Base-by-base conservation (phyloP, 2,888 invertebrate species). In the Leuctra nigra region DNA sequence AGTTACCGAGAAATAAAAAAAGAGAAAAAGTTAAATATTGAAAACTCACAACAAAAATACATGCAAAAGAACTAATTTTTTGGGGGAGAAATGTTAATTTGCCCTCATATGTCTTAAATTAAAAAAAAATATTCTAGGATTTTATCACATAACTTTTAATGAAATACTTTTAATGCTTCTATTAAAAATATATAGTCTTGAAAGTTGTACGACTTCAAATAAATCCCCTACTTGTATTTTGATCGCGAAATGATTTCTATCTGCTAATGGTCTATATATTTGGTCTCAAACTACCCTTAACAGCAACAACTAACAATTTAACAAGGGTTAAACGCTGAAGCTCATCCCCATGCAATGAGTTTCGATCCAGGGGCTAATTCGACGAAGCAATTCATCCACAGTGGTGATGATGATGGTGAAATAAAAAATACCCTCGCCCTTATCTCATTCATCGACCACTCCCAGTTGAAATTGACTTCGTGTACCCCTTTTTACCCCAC, bases 371-470 rank as follows among this genome's bases (percentile, higher is more conserved):
- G 18, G 16, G n/a, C 29, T 50, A 50, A 50, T 50, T 50, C 35
- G 50, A 20, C 35, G 29, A 4, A 47, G 14, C 47, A 18, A 47
- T 4, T 4, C 3, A 24, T 14, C 24, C 14, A 25, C 14, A 39
- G 39, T 18, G 16, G 13, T 36, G n/a, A 16, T 39, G 39, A 39
- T 16, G 36, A 16, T 36, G 16, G 52, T 39, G n/a, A n/a, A n/a
- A n/a, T n/a, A n/a, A 55, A 55, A 47, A 55, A 44, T 18, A 20
- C 44, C 22, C 47, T 33, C 35, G 46, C 55, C 46, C 41, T 53
- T 52, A 39, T 41, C 57, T 55, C 24, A 53, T 36, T 18, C 57
- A 38, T 48, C 39, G 41, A 52, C 53, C 53, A 46, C 57, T 46
- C 41, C 57, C 20, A 18, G 18, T 35, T 16, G 35, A 35, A 33